phyloP scores from a whole-genome alignment of 92 coral and sea anemone genomes.

The Montipora capitata region DNA sequence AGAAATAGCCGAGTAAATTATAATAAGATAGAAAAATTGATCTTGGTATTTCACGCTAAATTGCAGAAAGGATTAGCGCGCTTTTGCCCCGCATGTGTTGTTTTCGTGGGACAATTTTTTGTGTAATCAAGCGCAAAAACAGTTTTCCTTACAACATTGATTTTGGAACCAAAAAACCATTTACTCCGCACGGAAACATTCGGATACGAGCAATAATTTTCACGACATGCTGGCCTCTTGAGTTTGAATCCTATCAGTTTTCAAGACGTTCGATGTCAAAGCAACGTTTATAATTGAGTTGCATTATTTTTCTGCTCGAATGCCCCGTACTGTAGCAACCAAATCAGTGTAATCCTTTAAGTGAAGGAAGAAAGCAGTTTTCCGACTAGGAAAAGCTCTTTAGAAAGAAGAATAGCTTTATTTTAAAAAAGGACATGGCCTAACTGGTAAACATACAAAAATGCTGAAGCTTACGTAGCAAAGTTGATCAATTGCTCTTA shows the following conservation, averaged over 20 bases:
- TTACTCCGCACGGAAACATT: neutral
- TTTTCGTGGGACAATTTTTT: neutral
- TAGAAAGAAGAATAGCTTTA: too few species aligned
- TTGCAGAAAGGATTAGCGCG: neutral
- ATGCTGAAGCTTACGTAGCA: conserved; percentile 3
- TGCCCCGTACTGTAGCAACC: neutral
- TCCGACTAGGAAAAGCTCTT: neutral
- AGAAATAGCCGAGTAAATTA: too few species aligned
- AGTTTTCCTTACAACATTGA: neutral
- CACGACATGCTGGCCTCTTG: neutral
- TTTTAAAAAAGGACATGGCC: neutral
- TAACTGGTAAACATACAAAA: conserved; percentile 4
- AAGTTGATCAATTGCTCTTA: neutral
- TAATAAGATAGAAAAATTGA: neutral
- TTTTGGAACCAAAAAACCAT: neutral
- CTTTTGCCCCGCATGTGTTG: neutral
- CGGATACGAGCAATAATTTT: neutral
- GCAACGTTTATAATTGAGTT: conserved; percentile 23
- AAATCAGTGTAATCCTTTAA: neutral
- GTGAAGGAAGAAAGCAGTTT: neutral
- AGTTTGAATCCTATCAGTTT: conserved; percentile 1
- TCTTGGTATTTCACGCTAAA: neutral
- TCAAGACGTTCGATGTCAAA: neutral
- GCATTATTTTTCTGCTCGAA: conserved; percentile 9
- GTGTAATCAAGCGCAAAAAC: neutral